phyloP scores from a whole-genome alignment of 2,888 invertebrate genomes.

The Tipula confusa region DNA sequence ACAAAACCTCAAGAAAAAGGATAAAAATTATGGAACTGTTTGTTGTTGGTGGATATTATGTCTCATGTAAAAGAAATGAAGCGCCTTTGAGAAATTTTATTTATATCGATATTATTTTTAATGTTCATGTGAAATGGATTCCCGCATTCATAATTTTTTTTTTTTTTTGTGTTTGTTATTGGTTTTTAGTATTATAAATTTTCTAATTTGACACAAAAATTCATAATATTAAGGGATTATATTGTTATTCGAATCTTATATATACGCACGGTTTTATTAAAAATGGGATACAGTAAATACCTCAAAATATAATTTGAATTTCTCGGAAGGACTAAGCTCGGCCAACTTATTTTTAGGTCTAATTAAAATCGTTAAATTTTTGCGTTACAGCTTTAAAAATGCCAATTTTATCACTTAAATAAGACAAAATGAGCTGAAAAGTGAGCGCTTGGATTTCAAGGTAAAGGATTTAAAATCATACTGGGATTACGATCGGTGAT shows the following conservation, averaged over 20 bases:
- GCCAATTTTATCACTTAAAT: no score
- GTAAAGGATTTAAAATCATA: no score
- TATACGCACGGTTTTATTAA: neutral
- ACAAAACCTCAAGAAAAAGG: neutral
- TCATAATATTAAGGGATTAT: neutral
- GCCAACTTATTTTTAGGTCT: neutral
- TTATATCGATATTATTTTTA: constrained; percentile 20
- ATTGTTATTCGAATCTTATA: neutral
- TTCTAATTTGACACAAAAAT: constrained; percentile 20
- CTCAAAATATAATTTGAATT: neutral
- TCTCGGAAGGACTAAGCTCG: neutral
- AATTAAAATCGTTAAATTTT: neutral
- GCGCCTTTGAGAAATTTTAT: neutral
- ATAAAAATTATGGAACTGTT: neutral
- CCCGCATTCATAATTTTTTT: neutral
- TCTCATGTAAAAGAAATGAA: neutral
- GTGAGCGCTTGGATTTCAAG: no score
- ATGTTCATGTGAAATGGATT: constrained; percentile 3
- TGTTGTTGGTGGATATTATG: constrained; percentile 4
- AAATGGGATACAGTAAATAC: neutral
- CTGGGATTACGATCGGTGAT: no score
- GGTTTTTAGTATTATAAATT: neutral
- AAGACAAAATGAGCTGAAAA: no score
- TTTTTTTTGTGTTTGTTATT: neutral
- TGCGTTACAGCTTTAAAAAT: no score